phyloP scores from a whole-genome alignment of 2,888 invertebrate genomes.

The Watsonalla binaria region DNA sequence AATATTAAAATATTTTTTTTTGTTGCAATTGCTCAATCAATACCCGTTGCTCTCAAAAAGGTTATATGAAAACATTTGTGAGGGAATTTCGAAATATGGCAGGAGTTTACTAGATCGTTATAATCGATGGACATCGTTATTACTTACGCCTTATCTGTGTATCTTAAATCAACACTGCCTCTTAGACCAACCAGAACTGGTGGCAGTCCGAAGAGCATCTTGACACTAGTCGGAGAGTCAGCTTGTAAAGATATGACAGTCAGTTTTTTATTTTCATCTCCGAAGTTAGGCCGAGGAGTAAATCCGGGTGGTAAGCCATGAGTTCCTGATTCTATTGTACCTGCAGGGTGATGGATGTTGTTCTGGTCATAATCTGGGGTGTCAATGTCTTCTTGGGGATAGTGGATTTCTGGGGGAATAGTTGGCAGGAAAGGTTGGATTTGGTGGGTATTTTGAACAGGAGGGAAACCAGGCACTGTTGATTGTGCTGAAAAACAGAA shows the following conservation, averaged over 20 bases:
- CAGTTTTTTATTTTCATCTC: conserved; percentile 66
- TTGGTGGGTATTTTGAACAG: conserved; percentile 29
- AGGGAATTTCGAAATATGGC: neutral
- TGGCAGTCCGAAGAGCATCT: conserved; percentile 90
- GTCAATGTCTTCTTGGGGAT: conserved; percentile 57
- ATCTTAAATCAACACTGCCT: conserved; percentile 91
- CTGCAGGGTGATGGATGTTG: conserved; percentile 51
- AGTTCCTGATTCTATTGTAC: conserved; percentile 33
- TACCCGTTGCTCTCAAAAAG: no score
- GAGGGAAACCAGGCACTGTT: conserved; percentile 27
- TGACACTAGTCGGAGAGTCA: conserved; percentile 87
- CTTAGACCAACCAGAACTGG: conserved; percentile 89
- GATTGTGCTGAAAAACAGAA: conserved; percentile 41
- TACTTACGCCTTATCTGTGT: conserved; percentile 87
- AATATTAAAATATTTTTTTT: no score
- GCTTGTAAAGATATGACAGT: conserved; percentile 83
- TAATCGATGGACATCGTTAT: neutral
- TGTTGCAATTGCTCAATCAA: no score
- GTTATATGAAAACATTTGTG: no score
- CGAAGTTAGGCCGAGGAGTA: conserved; percentile 41
- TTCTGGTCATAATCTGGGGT: conserved; percentile 54
- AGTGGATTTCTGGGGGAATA: conserved; percentile 59
- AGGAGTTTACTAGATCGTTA: neutral
- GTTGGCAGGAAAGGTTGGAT: conserved; percentile 63
- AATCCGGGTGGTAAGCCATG: conserved; percentile 46